phyloP scores from a whole-genome alignment of 2,888 invertebrate genomes.

The Caenorhabditis macrosperma region DNA sequence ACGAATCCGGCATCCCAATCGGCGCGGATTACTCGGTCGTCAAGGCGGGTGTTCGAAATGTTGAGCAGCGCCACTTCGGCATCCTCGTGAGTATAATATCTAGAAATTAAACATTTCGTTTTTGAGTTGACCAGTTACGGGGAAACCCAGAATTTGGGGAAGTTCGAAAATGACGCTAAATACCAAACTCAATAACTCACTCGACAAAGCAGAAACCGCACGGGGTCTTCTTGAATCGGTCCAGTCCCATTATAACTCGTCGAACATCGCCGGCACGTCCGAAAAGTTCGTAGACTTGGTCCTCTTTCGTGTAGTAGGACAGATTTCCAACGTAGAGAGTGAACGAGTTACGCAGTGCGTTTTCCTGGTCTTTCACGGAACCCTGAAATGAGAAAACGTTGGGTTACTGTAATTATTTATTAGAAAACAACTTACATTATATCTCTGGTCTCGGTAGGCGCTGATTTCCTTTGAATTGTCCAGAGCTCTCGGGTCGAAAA shows the following conservation, averaged over 20 bases:
- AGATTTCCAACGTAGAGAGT: conserved; percentile 98
- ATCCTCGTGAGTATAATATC: conserved; percentile 83
- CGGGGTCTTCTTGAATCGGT: conserved; percentile 97
- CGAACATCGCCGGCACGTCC: conserved; percentile 95
- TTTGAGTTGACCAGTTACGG: no score
- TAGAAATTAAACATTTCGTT: no score
- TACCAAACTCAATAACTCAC: no score
- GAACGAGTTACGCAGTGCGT: conserved; percentile 86
- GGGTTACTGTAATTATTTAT: not conserved
- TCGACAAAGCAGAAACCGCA: conserved; percentile 99
- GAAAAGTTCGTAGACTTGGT: conserved; percentile 93
- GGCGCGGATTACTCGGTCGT: conserved; percentile 95
- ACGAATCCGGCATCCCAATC: conserved; percentile 99
- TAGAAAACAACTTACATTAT: conserved; percentile 64
- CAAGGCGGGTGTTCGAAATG: conserved; percentile 88
- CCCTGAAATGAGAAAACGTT: no score
- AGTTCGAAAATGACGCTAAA: no score
- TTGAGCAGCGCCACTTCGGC: conserved; percentile 85
- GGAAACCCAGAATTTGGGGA: no score
- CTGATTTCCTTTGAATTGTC: conserved; percentile 68
- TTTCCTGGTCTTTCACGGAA: conserved; percentile 83
- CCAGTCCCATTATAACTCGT: conserved; percentile 94
- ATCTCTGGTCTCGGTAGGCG: conserved; percentile 78
- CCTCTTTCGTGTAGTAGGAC: conserved; percentile 98
- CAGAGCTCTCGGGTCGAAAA: conserved; percentile 66